Conservation (phyloP, 30 jellyfish, hydroid and myxozoan species). For the Aurelia coerulea region DNA sequence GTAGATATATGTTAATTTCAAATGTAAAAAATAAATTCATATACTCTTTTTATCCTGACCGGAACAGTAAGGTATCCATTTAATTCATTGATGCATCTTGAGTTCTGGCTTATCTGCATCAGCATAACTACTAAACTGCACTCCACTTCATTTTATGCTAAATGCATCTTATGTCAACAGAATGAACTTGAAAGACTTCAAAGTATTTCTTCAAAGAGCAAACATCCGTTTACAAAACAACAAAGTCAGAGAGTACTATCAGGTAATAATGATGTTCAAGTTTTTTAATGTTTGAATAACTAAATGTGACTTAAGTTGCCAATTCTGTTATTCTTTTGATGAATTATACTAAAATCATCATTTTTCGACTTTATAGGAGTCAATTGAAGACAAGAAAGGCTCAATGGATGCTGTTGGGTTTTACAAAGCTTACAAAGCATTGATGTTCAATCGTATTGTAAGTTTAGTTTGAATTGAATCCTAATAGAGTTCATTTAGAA, state of each 20-base stretch:
- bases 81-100: too few relatives aligned
- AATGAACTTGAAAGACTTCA: constrained; percentile 85
- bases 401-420: constrained; percentile 71
- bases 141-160: too few relatives aligned
- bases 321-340: too few relatives aligned
- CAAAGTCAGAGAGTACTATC: constrained; percentile 83
- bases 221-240: constrained; percentile 81
- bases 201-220: constrained; percentile 91
- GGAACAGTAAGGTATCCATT: too few relatives aligned
- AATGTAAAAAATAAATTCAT: too few relatives aligned
- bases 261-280: constrained; percentile 35
- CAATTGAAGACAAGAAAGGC: constrained; percentile 77
- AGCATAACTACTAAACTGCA: too few relatives aligned
- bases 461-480: background rate
- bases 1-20: too few relatives aligned
- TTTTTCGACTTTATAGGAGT: constrained; percentile 27
- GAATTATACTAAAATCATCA: too few relatives aligned
- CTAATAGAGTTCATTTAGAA: background rate
- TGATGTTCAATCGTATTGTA: constrained; percentile 60
- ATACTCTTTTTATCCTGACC: too few relatives aligned
- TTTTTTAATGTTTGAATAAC: too few relatives aligned
- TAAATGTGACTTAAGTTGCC: too few relatives aligned
- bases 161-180: constrained; percentile 35
- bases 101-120: too few relatives aligned
- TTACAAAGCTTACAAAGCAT: constrained; percentile 62